phyloP scores from a whole-genome alignment of 2,888 invertebrate species.

The Microchrysa polita region DNA sequence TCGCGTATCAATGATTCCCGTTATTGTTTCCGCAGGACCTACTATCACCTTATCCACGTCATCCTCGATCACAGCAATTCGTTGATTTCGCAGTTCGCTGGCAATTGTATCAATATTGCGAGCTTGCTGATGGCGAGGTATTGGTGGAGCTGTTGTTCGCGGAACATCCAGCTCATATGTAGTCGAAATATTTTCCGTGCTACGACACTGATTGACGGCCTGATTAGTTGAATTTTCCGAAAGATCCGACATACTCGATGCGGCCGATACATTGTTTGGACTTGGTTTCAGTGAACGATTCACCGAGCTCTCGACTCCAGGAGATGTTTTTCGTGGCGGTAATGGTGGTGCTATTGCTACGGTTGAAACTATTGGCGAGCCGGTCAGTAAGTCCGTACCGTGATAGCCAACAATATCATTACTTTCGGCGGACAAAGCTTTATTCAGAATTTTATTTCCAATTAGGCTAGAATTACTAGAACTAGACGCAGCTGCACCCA shows the following conservation, averaged over 20 bases:
- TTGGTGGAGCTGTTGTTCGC: conserved; percentile 62
- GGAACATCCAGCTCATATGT: conserved; percentile 55
- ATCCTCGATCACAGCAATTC: conserved; percentile 53
- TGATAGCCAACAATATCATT: conserved; percentile 51
- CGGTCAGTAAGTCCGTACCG: conserved; percentile 2
- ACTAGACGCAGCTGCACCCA: conserved; percentile 58
- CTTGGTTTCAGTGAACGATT: conserved; percentile 52
- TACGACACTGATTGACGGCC: conserved; percentile 53
- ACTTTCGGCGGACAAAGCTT: conserved; percentile 55
- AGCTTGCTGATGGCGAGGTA: conserved; percentile 60
- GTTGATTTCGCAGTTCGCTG: conserved; percentile 60
- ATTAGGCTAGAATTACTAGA: conserved; percentile 49
- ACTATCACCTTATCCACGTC: conserved; percentile 66
- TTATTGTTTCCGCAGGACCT: conserved; percentile 78
- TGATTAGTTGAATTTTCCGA: conserved; percentile 46
- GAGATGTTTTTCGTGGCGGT: conserved; percentile 70
- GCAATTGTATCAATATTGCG: conserved; percentile 58
- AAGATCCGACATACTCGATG: conserved; percentile 61
- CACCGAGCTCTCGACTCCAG: conserved; percentile 59
- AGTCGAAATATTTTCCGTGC: conserved; percentile 60
- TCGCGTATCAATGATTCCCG: conserved; percentile 74
- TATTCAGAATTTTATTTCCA: conserved; percentile 51
- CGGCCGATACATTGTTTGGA: conserved; percentile 41
- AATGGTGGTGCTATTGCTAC: conserved; percentile 66
- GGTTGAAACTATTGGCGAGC: neutral